Evolutionary conservation across 2,113 vertebrate genomes (phyloP).

Genomic region (Falcunculus frontatus): DNA sequence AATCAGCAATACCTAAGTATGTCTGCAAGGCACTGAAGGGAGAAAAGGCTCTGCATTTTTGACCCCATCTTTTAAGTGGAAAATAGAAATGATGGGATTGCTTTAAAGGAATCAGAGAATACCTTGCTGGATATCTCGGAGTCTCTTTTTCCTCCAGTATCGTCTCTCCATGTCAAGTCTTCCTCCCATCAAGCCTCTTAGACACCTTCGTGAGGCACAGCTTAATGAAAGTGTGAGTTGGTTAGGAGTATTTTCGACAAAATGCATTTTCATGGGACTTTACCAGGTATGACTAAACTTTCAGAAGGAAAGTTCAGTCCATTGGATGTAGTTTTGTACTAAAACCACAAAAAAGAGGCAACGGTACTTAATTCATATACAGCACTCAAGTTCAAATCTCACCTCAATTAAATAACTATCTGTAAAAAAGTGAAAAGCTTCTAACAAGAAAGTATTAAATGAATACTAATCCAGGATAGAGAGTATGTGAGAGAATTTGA

Average conservation of each 20-base stretch:
- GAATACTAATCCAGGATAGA: background rate
- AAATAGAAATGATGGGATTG: background rate
- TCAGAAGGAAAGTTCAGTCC: background rate
- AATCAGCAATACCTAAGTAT: background rate
- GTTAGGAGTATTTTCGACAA: background rate
- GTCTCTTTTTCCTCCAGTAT: background rate
- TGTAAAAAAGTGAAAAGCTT: background rate
- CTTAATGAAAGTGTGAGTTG: background rate
- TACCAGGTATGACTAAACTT: background rate
- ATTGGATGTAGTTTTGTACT: rapidly evolving
- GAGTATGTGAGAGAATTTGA: background rate
- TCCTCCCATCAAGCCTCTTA: background rate
- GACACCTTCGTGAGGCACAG: background rate
- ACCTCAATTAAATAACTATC: background rate
- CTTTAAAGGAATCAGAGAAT: background rate
- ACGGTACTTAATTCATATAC: background rate
- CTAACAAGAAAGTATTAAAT: background rate
- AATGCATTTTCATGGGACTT: background rate
- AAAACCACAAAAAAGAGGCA: background rate
- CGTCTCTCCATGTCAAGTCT: background rate
- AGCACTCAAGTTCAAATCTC: background rate
- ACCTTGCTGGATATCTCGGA: background rate
- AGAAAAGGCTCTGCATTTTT: background rate
- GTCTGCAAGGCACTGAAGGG: background rate
- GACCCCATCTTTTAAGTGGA: background rate